Evolutionary conservation across 2,113 vertebrate species (phyloP), one percentile per base, ranked within the genome.

Genomic region (Oxyruncus cristatus): DNA sequence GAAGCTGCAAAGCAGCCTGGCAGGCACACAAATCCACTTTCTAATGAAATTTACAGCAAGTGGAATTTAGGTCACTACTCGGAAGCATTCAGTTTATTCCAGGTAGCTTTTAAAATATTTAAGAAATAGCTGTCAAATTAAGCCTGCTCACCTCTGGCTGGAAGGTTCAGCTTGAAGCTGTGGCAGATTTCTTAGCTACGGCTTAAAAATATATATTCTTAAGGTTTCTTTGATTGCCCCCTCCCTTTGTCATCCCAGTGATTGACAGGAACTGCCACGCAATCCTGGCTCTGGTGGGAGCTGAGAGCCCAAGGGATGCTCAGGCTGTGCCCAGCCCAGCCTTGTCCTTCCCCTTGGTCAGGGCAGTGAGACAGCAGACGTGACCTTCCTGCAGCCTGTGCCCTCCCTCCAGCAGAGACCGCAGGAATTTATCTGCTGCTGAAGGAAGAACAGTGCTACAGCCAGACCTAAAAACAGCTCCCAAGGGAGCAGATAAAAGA

Each of bases 41-140:
- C 94, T 96, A 96, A 96, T 96, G 95, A 97, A 97, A 96, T 97
- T 95, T 96, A 95, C 92, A 97, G 96, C 95, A 88, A 95, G 92
- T 61, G 61, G 95, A 96, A 97, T 97, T 96, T 96, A 97, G 96
- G 97, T 97, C 97, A 97, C 90, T 96, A 87, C 95, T 96, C 44
- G 30, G 95, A 96, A 96, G 93, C 83, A 79, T 96, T 96, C 86
- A 58, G 92, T 97, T 97, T 96, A 97, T 97, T 97, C 94, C 92
- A 89, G 94, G 94, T 93, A 94, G 83, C 91, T 93, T 79, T 95
- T 97, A 47, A 97, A 97, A 97, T 95, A 97, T 94, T 97, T 90
- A 97, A 96, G 95, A 74, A 95, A 96, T 80, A 52, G 84, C 89
- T 96, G 88, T 91, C 95, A 81, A 77, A 92, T 92, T 84, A 96